Conservation (phyloP, 2,888 invertebrate genomes). For the Scaptomyza caliginosa region DNA sequence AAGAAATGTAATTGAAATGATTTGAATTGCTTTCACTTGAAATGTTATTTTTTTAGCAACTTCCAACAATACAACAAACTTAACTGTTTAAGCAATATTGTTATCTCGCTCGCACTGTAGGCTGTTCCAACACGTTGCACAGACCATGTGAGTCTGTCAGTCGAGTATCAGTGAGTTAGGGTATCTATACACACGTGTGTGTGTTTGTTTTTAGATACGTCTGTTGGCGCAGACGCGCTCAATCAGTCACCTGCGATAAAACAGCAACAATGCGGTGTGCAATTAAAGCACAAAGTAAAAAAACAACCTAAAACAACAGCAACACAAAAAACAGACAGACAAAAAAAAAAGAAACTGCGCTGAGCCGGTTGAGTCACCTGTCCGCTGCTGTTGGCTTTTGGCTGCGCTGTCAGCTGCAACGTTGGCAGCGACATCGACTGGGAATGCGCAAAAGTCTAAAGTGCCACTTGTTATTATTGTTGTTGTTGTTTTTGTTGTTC, state of each 20-base stretch:
- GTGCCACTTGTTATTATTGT: constrained; percentile 66
- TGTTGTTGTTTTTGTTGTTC: constrained; percentile 37
- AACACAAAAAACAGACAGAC: too few species aligned
- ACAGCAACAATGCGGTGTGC: constrained; percentile 47
- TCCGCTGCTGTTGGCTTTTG: constrained; percentile 26
- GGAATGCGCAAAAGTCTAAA: constrained; percentile 79
- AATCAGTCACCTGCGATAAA: constrained; percentile 75
- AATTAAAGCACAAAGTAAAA: constrained; percentile 42
- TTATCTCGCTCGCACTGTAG: neutral
- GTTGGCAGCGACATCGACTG: constrained; percentile 60
- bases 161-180: constrained; percentile 13
- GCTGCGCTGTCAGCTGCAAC: constrained; percentile 22
- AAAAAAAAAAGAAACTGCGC: constrained; percentile 22
- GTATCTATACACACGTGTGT: constrained; percentile 24
- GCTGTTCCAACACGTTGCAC: constrained; percentile 1
- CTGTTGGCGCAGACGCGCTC: constrained; percentile 59
- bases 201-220: constrained; percentile 25
- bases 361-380: constrained; percentile 77
- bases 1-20: neutral
- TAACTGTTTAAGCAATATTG: neutral
- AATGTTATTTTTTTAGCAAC: too few species aligned
- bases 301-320: constrained; percentile 17
- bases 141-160: constrained; percentile 15
- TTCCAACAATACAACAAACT: neutral
- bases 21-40: too few species aligned